phyloP scores from a whole-genome alignment of 2,797 vertebrate species.

The Sphaeramia orbicularis region DNA sequence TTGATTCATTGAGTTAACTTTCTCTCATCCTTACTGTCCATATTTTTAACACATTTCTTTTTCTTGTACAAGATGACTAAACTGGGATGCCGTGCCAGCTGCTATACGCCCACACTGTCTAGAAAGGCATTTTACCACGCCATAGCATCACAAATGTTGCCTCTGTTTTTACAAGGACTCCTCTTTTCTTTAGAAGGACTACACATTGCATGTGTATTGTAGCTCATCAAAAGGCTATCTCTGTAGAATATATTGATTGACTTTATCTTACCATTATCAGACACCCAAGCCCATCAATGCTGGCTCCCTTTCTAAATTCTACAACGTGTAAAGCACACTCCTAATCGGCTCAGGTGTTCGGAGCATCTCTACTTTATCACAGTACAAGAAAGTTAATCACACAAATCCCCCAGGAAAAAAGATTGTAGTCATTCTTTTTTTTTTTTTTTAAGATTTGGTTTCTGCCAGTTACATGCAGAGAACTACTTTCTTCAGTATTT shows the following conservation, averaged over 20 bases:
- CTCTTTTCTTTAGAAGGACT: conserved; percentile 19
- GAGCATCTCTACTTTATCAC: conserved; percentile 36
- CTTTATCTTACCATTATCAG: conserved; percentile 24
- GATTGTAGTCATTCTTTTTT: conserved; percentile 31
- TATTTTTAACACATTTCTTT: conserved; percentile 22
- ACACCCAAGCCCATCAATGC: conserved; percentile 14
- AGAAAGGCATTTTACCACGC: conserved; percentile 13
- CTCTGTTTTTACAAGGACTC: conserved; percentile 7
- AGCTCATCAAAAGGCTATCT: conserved; percentile 14
- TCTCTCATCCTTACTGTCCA: conserved; percentile 21
- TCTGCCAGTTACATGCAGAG: conserved; percentile 33
- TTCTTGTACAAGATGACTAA: conserved; percentile 21
- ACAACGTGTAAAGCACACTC: conserved; percentile 26
- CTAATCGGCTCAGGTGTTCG: conserved; percentile 42
- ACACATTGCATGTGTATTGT: conserved; percentile 7
- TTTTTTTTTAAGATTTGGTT: conserved; percentile 32
- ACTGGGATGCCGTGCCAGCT: background rate
- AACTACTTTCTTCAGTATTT: conserved; percentile 45
- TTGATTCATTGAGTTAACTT: conserved; percentile 22
- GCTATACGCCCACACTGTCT: conserved; percentile 8
- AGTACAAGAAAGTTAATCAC: conserved; percentile 47
- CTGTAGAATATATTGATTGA: conserved; percentile 39
- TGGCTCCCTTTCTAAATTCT: conserved; percentile 16
- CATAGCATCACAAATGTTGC: conserved; percentile 26
- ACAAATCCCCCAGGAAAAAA: conserved; percentile 32